A percentile compares a stretch with the other conserved stretches of the same genome.
Conservation (phyloP, 37 sponge, comb jelly and placozoan species). For the Bolinopsis microptera region DNA sequence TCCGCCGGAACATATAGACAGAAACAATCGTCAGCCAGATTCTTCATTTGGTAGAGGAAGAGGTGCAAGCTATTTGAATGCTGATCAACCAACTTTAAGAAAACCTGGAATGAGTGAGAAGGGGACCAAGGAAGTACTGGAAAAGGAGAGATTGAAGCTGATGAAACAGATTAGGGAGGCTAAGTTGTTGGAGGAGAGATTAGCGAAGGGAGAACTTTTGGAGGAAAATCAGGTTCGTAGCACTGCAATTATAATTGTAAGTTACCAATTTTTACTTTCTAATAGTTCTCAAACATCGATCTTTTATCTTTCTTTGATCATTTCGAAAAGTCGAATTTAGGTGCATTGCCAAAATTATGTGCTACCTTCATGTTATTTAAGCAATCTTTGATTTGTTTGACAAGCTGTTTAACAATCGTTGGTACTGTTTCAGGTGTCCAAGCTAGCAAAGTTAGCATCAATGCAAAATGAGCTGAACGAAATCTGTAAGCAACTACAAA, state of each 20-base stretch:
- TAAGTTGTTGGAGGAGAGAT: not conserved
- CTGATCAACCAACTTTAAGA: not conserved
- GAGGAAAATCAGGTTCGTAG: conserved; percentile 40
- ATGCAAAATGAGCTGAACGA: not conserved
- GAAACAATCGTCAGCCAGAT: not conserved
- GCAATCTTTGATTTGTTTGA: too few relatives aligned
- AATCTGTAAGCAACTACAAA: conserved; percentile 19
- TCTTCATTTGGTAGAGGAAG: conserved; percentile 12
- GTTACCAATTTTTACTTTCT: too few relatives aligned
- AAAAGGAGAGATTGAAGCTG: conserved; percentile 3
- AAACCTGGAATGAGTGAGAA: not conserved
- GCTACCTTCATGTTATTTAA: too few relatives aligned
- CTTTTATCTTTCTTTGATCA: too few relatives aligned
- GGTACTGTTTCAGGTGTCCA: not conserved
- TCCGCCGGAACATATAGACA: not conserved
- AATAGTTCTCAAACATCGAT: too few relatives aligned
- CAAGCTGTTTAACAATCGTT: too few relatives aligned
- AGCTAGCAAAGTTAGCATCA: not conserved
- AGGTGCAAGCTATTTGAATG: not conserved
- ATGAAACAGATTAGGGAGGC: conserved; percentile 8
- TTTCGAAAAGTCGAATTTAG: too few relatives aligned
- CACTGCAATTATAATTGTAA: too few relatives aligned
- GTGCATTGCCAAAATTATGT: too few relatives aligned
- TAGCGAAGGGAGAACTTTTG: not conserved
- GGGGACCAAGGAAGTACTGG: not conserved